Percentiles rank a stretch among this genome's conserved stretches.
Conservation (phyloP, 1,140 invertebrate species). For the Drosophila parabipectinata region DNA sequence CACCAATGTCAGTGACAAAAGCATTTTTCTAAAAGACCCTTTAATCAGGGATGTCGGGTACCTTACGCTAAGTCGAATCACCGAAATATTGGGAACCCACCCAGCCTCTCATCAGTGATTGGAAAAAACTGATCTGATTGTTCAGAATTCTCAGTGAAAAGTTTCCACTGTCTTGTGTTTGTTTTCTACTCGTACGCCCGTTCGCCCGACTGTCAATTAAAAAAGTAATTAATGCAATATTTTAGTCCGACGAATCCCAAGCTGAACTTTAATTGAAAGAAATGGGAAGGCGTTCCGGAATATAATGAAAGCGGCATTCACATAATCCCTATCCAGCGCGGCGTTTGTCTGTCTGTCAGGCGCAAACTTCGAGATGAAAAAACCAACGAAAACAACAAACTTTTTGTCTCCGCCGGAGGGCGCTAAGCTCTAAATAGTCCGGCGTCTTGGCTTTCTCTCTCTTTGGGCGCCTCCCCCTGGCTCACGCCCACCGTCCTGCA, state of each 20-base stretch:
- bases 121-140: not conserved
- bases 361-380: conserved; percentile 55
- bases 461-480: conserved; percentile 2
- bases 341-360: conserved; percentile 55
- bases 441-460: conserved; percentile 21
- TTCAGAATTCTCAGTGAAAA: not conserved
- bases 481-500: conserved; percentile 11
- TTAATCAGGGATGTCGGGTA: too few relatives aligned
- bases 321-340: conserved; percentile 51
- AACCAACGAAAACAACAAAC: conserved; percentile 56
- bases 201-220: conserved; percentile 45
- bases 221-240: conserved; percentile 67
- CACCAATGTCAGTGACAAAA: not conserved
- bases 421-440: conserved; percentile 59
- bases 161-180: conserved; percentile 5
- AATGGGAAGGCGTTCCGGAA: conserved; percentile 33
- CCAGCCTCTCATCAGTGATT: conserved; percentile 3
- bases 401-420: conserved; percentile 56
- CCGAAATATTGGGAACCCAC: not conserved
- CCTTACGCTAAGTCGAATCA: not conserved
- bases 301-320: conserved; percentile 62
- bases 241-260: conserved; percentile 43
- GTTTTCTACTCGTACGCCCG: not conserved
- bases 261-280: conserved; percentile 57
- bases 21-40: not conserved